Base-by-base conservation (phyloP, 2,797 vertebrate genomes). In the Glyptemys insculpta region DNA sequence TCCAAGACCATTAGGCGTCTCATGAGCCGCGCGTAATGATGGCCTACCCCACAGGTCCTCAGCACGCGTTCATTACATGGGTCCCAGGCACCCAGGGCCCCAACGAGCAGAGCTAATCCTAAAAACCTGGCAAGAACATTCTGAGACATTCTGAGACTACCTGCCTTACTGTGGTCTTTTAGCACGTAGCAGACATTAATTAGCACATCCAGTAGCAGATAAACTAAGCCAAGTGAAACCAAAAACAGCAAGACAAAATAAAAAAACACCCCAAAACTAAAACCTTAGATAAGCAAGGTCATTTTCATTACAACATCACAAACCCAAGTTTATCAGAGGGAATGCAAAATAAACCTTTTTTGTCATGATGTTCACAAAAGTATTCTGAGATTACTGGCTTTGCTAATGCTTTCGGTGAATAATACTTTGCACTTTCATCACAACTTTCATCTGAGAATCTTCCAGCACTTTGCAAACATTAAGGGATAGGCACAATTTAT, bases 141-240 rank as follows among this genome's bases (percentile, higher is more conserved):
- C 86, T 92, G 91, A 90, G 49, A 37, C 88, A 91, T 5, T 2
- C 86, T 92, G 91, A 90, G 49, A 79, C 85, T 89, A 95, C 85
- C 91, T 94, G 91, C 92, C 95, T 90, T 90, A 15, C 97, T 92
- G 88, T 91, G 93, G 95, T 83, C 19, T 94, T 79, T 53, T 8
- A 90, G 94, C 65, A 50, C 47, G 91, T 72, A 90, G 92, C 94
- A 97, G 88, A 59, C 87, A 52, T 56, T 79, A 53, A 54, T 56
- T 76, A 53, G 68, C 53, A 74, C n/a, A 81, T 53, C 85, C 59
- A 88, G 34, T 49, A 57, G 90, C 92, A 82, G 87, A 84, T n/a
- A 57, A 95, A 91, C 84, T 92, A 95, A 84, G 59, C 86, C 94
- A 95, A n/a, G 29, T 83, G 86, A 89, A 76, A 96, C 16, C 68